Base-by-base conservation (phyloP, 30 jellyfish, hydroid and myxozoan species). In the Aurelia sp. region DNA sequence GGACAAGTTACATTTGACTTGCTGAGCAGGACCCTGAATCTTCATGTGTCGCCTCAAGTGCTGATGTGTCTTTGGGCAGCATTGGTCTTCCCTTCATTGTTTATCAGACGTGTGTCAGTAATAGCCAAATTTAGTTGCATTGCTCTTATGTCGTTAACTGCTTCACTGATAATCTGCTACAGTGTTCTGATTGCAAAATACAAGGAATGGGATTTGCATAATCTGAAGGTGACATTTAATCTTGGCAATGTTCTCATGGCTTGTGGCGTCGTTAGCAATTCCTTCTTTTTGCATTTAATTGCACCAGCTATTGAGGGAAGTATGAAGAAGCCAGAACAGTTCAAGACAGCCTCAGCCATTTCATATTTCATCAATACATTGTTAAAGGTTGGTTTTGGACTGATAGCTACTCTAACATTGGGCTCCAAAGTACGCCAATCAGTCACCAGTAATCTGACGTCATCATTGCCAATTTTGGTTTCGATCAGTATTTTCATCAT, bases 261-360 rank as follows among this genome's bases (percentile, higher is more conserved):
- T 51, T 89, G 84, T 59, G 97, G 97, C 13, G 76, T 89, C 0
- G 44, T 89, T 4, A 37, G 21, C 55, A 89, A 81, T 64, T 81
- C 94, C 4, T 82, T 37, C 44, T 66, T 66, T 74, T 35, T 82
- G 37, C 97, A 89, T 53, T 65, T 81, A 58, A 73, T 87, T 0
- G 86, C 66, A 13, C 97, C 97, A 11, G 95, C 95, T 4, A 61
- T 89, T 20, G 97, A 89, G 76, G 97, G 97, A 52, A 89, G 95
- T 31, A 89, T 89, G 97, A 52, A 57, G 57, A 33, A 89, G 16
- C 97, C 96, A 4, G 73, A 89, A 55, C n/a, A 55, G 15, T 71
- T 23, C 62, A 51, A 30, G 51, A 61, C n/a, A 67, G 77, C 90
- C 18, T 48, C 68, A 1, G 76, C 63, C 12, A 47, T 55, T 19